Base-by-base conservation (phyloP, 2,888 invertebrate genomes). In the Acheta domesticus region DNA sequence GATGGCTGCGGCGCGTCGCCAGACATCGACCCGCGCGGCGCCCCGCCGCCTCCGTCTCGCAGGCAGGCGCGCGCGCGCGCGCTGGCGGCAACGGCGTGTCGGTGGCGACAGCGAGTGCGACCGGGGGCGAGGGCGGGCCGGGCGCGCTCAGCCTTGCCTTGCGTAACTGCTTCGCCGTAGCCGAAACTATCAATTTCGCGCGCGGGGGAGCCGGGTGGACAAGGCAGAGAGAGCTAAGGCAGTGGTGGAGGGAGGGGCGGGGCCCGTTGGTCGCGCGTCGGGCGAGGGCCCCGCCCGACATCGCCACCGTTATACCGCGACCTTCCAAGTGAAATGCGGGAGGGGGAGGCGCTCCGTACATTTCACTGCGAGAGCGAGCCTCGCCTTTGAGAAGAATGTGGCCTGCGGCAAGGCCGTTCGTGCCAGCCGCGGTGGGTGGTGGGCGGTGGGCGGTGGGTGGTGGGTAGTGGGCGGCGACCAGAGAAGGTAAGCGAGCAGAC, bases 361-460 rank as follows among this genome's bases (percentile, higher is more conserved):
- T 62, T 62, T 62, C 62, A 62, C 62, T 62, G n/a, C n/a, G 11
- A n/a, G 62, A n/a, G 62, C 14, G 62, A n/a, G 62, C n/a, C 62
- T 62, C 62, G 62, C 62, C 62, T 62, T 62, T n/a, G 62, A n/a
- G 62, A 62, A 62, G 16, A 62, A 62, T 62, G 16, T 14, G 62
- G 62, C 62, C 62, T 4, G 62, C 62, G 62, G 62, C 62, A 62
- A 62, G 62, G 62, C 62, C 62, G 62, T 62, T n/a, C 62, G 62
- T n/a, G 62, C 12, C n/a, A 3, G 0, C 62, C n/a, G 16, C n/a
- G 62, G 16, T 62, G 62, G 62, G 62, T 62, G 14, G 16, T 62
- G 62, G 14, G 14, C 62, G 16, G 16, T 62, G 62, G 14, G 14
- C 62, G 16, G n/a, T 62, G 62, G 62, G 62, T 62, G 14, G 16